Evolutionary conservation across 2,113 vertebrate genomes (phyloP), one percentile per base, ranked within the genome.

Genomic region (Pangasianodon gigas): DNA sequence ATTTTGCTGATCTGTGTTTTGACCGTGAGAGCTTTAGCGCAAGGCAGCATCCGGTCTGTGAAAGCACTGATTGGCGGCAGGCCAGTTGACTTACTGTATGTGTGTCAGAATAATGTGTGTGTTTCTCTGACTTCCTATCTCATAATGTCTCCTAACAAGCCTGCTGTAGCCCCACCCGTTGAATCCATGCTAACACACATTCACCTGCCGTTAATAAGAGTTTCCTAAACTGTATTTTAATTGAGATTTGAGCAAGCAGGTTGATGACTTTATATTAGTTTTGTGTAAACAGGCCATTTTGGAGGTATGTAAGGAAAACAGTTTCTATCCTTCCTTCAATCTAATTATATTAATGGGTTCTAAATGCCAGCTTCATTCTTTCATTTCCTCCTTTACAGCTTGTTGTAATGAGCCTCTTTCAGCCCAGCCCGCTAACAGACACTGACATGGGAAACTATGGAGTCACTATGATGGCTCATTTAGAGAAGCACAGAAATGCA

Each of bases 331-430:
- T 13, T 85, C 60, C 44, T 85, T 67, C 60, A 9, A 48, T 85
- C 44, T 85, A 48, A 85, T 85, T 69, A 85, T 67, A 87, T 75
- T 74, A 74, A 87, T 41, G 48, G 16, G 16, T 26, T 74, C 48
- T 41, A 58, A 77, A 77, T 62, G 56, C 46, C 74, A 51, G 51
- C 24, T 37, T 79, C 54, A 32, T 87, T 62, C 44, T 21, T 44
- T 19, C 44, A 0, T 51, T 51, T 88, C 18, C 58, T 88, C 44
- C 18, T 32, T 67, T 88, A 80, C 58, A 52, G 58, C 54, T 79
- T 85, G 46, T 19, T 85, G 29, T 89, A 60, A 86, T 62, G 48
- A 89, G 41, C 60, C 67, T 87, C 62, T 71, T 58, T 86, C n/a
- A 88, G 82, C 87, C 74, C 56, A 46, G 54, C 83, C 44, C 9